Conservation (phyloP, 2,888 invertebrate species). For the Balanococcus diminutus region DNA sequence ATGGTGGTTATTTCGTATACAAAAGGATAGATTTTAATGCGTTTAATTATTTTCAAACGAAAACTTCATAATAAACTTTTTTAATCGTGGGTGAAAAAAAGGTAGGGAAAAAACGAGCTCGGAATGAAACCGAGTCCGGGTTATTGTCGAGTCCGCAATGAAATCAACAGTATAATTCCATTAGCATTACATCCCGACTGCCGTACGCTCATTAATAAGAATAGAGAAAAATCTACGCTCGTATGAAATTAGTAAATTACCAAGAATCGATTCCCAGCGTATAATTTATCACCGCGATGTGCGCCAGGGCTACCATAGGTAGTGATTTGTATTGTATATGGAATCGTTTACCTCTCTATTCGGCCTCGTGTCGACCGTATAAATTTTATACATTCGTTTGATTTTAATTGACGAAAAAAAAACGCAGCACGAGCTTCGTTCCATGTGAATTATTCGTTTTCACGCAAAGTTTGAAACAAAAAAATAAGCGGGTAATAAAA, state of each 20-base stretch:
- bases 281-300: not conserved
- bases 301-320: no score
- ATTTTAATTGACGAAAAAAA: conserved; percentile 16
- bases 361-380: not conserved
- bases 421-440: not conserved
- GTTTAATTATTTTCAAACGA: conserved; percentile 23
- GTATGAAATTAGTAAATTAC: not conserved
- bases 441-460: not conserved
- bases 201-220: not conserved
- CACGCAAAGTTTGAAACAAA: not conserved
- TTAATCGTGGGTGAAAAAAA: not conserved
- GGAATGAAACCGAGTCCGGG: not conserved
- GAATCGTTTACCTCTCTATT: not conserved
- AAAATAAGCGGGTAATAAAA: not conserved
- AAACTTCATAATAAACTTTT: conserved; percentile 10
- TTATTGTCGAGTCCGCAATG: not conserved
- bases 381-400: conserved; percentile 5
- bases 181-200: not conserved
- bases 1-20: not conserved
- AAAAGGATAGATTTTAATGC: conserved; percentile 15
- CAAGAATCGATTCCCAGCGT: not conserved
- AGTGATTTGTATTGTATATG: not conserved
- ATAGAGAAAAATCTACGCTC: not conserved
- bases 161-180: conserved; percentile 23
- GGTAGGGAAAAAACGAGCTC: not conserved